These are phyloP conservation scores for Eulemur albifrons DNA, from an alignment of 2,797 vertebrate genomes.

Conservation along the genomic window DNA sequence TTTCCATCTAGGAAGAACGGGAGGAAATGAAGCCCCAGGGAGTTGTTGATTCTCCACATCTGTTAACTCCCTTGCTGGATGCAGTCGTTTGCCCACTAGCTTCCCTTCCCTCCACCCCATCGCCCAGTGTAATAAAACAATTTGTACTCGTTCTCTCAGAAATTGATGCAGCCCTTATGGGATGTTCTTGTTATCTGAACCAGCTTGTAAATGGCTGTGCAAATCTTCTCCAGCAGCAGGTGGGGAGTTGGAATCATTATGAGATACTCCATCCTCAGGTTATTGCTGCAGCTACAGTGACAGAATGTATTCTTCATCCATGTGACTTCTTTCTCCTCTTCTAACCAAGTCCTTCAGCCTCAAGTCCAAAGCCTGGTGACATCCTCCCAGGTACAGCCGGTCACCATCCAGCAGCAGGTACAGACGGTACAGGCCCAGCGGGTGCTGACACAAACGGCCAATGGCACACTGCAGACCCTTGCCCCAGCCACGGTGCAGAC, in stretches of 20 bases:
- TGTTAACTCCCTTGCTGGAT: neutral
- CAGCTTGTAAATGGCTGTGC: constrained; percentile 29
- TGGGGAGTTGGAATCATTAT: neutral
- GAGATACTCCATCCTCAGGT: neutral
- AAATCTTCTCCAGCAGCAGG: neutral
- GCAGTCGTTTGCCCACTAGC: neutral
- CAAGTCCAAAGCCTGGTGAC: constrained; percentile 96
- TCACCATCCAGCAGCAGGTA: constrained; percentile 96
- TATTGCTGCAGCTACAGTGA: neutral
- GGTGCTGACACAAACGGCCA: constrained; percentile 90
- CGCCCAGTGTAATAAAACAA: neutral
- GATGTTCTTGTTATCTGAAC: neutral
- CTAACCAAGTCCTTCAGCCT: constrained; percentile 93
- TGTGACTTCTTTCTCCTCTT: constrained; percentile 44
- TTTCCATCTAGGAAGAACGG: neutral
- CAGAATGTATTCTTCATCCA: neutral
- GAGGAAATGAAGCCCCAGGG: neutral
- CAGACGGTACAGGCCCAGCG: constrained; percentile 88
- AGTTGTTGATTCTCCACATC: neutral
- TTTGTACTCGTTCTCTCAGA: constrained; percentile 11
- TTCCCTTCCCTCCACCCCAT: neutral
- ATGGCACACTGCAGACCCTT: constrained; percentile 86
- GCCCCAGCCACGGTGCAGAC: constrained; percentile 90
- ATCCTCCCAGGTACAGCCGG: constrained; percentile 92
- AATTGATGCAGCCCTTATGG: neutral